Evolutionary conservation across 2,797 vertebrate species (phyloP).

Genomic region (Acanthiza pusilla): DNA sequence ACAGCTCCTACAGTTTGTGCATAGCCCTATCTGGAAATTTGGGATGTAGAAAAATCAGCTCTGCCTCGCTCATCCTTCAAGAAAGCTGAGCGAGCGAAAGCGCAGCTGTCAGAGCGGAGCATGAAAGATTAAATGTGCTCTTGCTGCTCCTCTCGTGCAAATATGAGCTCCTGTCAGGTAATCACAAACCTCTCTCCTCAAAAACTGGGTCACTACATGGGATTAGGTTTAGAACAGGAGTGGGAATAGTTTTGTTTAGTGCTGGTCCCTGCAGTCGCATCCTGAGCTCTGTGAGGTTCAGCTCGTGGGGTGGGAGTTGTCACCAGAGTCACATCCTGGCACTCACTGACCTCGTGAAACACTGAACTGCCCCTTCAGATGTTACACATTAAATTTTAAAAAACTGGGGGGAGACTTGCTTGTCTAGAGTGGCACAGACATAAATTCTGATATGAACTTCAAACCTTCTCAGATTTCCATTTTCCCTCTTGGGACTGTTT

Average conservation of each 20-base stretch:
- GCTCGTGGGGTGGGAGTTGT: not conserved
- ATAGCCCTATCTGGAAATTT: slow-evolving; percentile 33
- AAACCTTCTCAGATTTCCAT: not conserved
- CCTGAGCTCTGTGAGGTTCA: not conserved
- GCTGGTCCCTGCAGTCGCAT: not conserved
- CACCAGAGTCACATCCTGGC: not conserved
- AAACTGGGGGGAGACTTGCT: not conserved
- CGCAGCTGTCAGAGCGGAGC: slow-evolving; percentile 50
- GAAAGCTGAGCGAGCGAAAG: slow-evolving; percentile 19
- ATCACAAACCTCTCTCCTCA: slow-evolving; percentile 43
- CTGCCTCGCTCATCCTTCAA: slow-evolving; percentile 30
- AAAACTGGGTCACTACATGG: slow-evolving; percentile 67
- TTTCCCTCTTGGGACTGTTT: not conserved
- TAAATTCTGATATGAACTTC: not conserved
- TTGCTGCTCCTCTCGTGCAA: slow-evolving; percentile 20
- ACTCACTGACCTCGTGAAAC: not conserved
- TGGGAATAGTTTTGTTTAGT: not conserved
- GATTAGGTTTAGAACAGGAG: slow-evolving; percentile 6
- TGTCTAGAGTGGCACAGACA: not conserved
- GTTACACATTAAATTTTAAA: not conserved
- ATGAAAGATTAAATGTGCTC: slow-evolving; percentile 62
- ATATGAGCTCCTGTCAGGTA: slow-evolving; percentile 63
- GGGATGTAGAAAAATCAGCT: slow-evolving; percentile 9
- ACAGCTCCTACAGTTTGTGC: slow-evolving; percentile 29
- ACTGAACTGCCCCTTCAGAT: not conserved